These are phyloP conservation scores for Dipodomys stephensi DNA, from an alignment of 2,113 vertebrate species.

Conservation along the genomic window DNA sequence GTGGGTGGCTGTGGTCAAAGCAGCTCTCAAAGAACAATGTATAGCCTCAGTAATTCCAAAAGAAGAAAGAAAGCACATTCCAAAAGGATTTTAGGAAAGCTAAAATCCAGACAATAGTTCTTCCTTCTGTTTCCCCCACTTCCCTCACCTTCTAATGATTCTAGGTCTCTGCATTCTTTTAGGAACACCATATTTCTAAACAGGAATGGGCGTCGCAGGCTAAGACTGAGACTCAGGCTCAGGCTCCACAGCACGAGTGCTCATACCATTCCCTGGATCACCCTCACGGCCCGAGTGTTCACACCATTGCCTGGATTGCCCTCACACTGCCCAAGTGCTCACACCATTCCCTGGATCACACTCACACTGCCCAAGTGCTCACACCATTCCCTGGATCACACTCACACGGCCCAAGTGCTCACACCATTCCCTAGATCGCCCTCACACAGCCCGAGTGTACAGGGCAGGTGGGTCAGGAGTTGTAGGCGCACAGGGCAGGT, in stretches of 20 bases:
- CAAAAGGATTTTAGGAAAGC: background rate
- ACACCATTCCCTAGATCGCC: too few relatives aligned
- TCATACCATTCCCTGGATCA: too few relatives aligned
- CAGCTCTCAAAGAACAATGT: fast-evolving
- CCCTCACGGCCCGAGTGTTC: fast-evolving
- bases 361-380: too few relatives aligned
- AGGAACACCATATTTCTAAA: background rate
- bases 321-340: too few relatives aligned
- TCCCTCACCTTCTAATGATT: fast-evolving
- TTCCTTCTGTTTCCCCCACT: fast-evolving
- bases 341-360: too few relatives aligned
- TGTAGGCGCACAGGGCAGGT: too few relatives aligned
- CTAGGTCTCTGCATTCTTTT: background rate
- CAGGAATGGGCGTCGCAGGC: background rate
- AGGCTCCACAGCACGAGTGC: fast-evolving
- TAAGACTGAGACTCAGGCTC: too few relatives aligned
- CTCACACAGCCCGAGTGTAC: too few relatives aligned
- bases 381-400: too few relatives aligned
- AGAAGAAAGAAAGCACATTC: background rate
- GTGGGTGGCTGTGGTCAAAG: background rate
- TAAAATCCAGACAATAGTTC: background rate
- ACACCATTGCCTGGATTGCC: too few relatives aligned
- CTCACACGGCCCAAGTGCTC: too few relatives aligned
- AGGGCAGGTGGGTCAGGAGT: too few relatives aligned
- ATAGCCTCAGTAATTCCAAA: fast-evolving